Percentiles rank a stretch among this genome's conserved stretches.
Evolutionary conservation across 1,140 invertebrate species (phyloP).

Genomic region (Trigoniulus corallinus): DNA sequence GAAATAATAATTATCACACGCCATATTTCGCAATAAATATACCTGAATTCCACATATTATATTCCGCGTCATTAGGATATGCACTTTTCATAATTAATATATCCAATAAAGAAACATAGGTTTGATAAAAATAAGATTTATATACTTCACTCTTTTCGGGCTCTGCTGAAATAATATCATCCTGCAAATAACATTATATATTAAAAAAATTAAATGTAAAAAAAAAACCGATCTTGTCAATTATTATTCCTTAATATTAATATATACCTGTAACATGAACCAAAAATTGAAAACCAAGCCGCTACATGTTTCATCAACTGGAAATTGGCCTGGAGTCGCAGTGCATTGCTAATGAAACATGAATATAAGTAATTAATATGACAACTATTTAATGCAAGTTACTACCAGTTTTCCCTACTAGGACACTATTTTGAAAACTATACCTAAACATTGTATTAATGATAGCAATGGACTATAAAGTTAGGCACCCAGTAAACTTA

Average conservation of each 20-base stretch:
- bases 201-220: constrained; percentile 1
- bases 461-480: too few species aligned
- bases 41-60: constrained; percentile 26
- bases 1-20: not conserved
- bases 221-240: too few species aligned
- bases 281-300: constrained; percentile 74
- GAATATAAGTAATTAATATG: too few species aligned
- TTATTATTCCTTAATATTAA: too few species aligned
- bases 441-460: too few species aligned
- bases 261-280: constrained; percentile 64
- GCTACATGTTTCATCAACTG: constrained; percentile 64
- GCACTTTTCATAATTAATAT: constrained; percentile 46
- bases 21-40: constrained; percentile 3
- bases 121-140: constrained; percentile 36
- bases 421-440: too few species aligned
- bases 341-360: constrained; percentile 55
- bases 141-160: constrained; percentile 30
- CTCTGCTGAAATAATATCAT: constrained; percentile 39
- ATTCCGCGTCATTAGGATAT: constrained; percentile 31
- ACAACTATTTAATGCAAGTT: too few species aligned
- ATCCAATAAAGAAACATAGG: constrained; percentile 44
- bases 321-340: constrained; percentile 59
- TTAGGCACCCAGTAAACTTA: too few species aligned
- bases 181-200: constrained; percentile 27
- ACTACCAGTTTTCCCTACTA: too few species aligned